phyloP scores from a whole-genome alignment of 2,888 invertebrate species.

The Graphium colonna region DNA sequence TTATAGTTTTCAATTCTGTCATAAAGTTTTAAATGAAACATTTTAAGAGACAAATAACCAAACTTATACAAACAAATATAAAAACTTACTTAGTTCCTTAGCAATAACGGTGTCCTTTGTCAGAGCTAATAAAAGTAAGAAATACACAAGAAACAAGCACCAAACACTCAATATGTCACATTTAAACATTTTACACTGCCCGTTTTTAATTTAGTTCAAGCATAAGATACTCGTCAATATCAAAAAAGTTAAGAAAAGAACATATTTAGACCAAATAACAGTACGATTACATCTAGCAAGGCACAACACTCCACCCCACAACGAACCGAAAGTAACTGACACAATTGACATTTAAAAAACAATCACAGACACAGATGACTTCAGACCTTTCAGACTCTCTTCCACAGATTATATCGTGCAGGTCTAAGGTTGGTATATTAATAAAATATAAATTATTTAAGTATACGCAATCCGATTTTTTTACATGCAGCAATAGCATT shows the following conservation, averaged over 20 bases:
- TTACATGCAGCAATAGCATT: too few species aligned
- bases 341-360: constrained; percentile 6
- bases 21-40: too few species aligned
- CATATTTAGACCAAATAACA: constrained; percentile 33
- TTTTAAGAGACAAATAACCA: too few species aligned
- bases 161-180: constrained; percentile 52
- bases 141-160: constrained; percentile 53
- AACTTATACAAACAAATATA: constrained; percentile 5
- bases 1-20: too few species aligned
- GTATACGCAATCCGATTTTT: too few species aligned
- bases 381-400: not conserved
- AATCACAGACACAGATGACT: not conserved
- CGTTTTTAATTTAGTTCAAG: constrained; percentile 18
- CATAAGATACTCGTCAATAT: constrained; percentile 12
- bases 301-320: constrained; percentile 43
- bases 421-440: too few species aligned
- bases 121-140: constrained; percentile 58
- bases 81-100: constrained; percentile 60
- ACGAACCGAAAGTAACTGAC: constrained; percentile 16
- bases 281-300: constrained; percentile 37
- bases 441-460: too few species aligned
- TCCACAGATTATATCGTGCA: not conserved
- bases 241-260: constrained; percentile 28
- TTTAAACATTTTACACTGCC: constrained; percentile 57
- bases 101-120: constrained; percentile 63